Percentiles rank a stretch among this genome's conserved stretches.
phyloP scores from a whole-genome alignment of 2,113 vertebrate genomes.

The Anthoscopus minutus region DNA sequence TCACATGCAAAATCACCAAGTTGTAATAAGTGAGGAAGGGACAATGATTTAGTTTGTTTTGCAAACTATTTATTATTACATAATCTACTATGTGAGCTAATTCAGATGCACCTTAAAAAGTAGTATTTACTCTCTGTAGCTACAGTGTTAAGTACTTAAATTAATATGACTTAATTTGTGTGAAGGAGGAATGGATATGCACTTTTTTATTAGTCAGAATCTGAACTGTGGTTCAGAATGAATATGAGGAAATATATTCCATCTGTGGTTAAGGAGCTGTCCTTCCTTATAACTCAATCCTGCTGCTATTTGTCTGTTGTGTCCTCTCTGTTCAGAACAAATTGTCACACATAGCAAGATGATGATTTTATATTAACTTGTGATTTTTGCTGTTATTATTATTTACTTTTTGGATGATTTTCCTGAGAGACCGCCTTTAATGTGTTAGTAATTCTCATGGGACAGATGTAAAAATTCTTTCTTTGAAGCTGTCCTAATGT shows the following conservation, averaged over 20 bases:
- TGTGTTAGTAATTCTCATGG: neutral
- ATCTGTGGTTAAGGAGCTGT: constrained; percentile 65
- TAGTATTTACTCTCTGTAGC: neutral
- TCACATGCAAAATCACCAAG: neutral
- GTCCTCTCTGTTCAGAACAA: constrained; percentile 68
- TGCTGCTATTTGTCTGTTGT: constrained; percentile 65
- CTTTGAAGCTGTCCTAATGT: constrained; percentile 7
- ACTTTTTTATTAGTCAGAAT: constrained; percentile 33
- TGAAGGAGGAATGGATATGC: constrained; percentile 7
- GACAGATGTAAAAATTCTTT: neutral
- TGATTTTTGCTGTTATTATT: constrained; percentile 47
- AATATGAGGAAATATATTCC: constrained; percentile 69
- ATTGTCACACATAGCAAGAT: constrained; percentile 63
- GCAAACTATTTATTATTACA: neutral
- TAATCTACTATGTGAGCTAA: neutral
- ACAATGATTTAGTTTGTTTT: neutral
- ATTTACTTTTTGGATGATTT: constrained; percentile 37
- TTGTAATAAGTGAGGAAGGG: neutral
- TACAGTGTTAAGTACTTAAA: neutral
- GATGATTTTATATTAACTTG: constrained; percentile 57
- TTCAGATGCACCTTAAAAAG: neutral
- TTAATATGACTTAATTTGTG: neutral
- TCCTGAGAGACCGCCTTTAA: constrained; percentile 5
- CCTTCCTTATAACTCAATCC: constrained; percentile 67
- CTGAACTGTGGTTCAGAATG: constrained; percentile 20